Base-by-base conservation (phyloP, 2,113 vertebrate species). In the Ondatra zibethicus region DNA sequence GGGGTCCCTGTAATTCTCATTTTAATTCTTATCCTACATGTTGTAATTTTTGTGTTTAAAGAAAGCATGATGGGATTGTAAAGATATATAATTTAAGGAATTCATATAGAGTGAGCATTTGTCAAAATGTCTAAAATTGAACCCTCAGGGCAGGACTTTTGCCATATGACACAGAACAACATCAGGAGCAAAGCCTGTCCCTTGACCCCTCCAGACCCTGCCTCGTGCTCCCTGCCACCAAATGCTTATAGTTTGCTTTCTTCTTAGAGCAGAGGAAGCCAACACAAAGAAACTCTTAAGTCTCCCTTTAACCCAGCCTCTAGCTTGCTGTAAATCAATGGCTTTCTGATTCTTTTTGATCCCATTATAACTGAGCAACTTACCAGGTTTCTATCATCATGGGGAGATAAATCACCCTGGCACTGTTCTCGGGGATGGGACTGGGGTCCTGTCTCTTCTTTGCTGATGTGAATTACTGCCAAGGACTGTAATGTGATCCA, bases 71-170 rank as follows among this genome's bases (percentile, higher is more conserved):
- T 91, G 80, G 78, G 91, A 63, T 76, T 91, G 80, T 89, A 93
- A 97, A 95, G 86, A 94, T 93, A 47, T 97, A 23, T 98, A 96
- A 98, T 97, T 98, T 96, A 93, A 55, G 42, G 92, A 55, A 91
- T 63, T 91, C n/a, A 21, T 61, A 66, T 42, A 86, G 91, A 66
- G 21, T 14, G 88, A 95, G 33, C 94, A 80, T 47, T 95, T 96
- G 94, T 96, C 89, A 73, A 88, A 91, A 88, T 82, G 33, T 78
- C 96, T 96, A 85, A 95, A 94, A 91, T 96, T 91, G 68, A 77
- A 93, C 13, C 72, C 36, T 72, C 23, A 8, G 68, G 17, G 65
- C 78, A 92, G 93, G 36, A 84, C 36, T 80, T 91, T 77, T 89
- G 81, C 65, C 91, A 81, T 68, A 17, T 0, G 61, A 52, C 88